These are phyloP conservation scores for Channa striata DNA, from an alignment of 2,797 vertebrate genomes.

Conservation along the genomic window DNA sequence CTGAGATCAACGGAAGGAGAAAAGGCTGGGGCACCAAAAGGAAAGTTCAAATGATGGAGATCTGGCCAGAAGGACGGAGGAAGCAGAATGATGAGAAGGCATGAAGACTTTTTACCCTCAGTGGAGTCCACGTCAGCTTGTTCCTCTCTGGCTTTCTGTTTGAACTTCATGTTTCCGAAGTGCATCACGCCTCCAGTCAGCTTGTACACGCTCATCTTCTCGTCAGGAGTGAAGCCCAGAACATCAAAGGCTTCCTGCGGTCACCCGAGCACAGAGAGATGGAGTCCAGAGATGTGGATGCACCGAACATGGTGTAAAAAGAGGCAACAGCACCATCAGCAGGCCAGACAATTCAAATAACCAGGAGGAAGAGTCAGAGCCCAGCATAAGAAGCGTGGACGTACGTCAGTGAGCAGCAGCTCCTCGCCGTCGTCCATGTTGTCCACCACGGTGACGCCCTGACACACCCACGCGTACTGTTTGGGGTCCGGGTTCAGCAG, in stretches of 20 bases:
- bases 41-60: background rate
- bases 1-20: background rate
- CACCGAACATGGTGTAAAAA: background rate
- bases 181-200: slow-evolving; percentile 75
- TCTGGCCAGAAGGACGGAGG: background rate
- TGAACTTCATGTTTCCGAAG: slow-evolving; percentile 83
- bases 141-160: slow-evolving; percentile 84
- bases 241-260: slow-evolving; percentile 79
- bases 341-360: slow-evolving; percentile 2
- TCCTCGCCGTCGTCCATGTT: slow-evolving; percentile 77
- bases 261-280: background rate
- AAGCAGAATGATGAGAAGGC: background rate
- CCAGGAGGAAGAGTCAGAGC: no score
- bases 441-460: slow-evolving; percentile 77
- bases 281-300: background rate
- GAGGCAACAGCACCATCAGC: slow-evolving; percentile 41
- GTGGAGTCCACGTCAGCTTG: slow-evolving; percentile 81
- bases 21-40: background rate
- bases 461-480: slow-evolving; percentile 73
- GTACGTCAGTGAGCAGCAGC: slow-evolving; percentile 74
- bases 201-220: slow-evolving; percentile 79
- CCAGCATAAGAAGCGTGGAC: no score
- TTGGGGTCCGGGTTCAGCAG: slow-evolving; percentile 75
- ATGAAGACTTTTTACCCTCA: slow-evolving; percentile 56
- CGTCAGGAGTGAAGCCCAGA: slow-evolving; percentile 78